Conservation (phyloP, 2,888 invertebrate genomes). For the Lottia scabra region DNA sequence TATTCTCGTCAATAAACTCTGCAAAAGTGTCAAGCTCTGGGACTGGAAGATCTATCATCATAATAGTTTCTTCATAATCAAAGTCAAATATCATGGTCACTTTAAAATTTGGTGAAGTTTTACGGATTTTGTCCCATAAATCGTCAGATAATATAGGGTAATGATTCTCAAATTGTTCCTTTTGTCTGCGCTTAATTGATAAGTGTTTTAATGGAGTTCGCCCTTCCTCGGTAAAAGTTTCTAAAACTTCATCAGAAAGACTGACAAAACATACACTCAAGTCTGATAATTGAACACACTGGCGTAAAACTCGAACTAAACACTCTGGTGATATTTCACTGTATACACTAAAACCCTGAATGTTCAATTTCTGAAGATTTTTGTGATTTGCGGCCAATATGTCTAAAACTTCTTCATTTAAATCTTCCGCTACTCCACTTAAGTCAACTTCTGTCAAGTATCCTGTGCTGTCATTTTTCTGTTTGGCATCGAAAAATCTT, state of each 20-base stretch:
- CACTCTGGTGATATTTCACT: slow-evolving; percentile 56
- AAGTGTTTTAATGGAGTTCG: slow-evolving; percentile 51
- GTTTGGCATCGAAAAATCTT: slow-evolving; percentile 46
- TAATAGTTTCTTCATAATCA: slow-evolving; percentile 57
- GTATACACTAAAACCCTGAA: slow-evolving; percentile 62
- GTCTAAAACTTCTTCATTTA: slow-evolving; percentile 58
- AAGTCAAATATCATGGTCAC: slow-evolving; percentile 66
- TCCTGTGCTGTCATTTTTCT: slow-evolving; percentile 9
- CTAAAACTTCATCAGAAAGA: slow-evolving; percentile 58
- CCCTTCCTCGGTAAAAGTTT: slow-evolving; percentile 46
- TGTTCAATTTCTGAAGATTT: slow-evolving; percentile 54
- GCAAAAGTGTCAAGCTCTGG: slow-evolving; percentile 63
- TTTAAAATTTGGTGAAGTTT: slow-evolving; percentile 45
- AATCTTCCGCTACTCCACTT: slow-evolving; percentile 53
- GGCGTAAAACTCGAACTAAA: slow-evolving; percentile 51
- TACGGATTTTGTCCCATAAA: slow-evolving; percentile 51
- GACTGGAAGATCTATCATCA: slow-evolving; percentile 65
- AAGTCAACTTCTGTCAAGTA: slow-evolving; percentile 53
- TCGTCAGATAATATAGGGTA: slow-evolving; percentile 52
- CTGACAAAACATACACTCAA: slow-evolving; percentile 57
- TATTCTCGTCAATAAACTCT: slow-evolving; percentile 56
- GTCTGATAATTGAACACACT: slow-evolving; percentile 54
- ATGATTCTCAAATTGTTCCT: slow-evolving; percentile 61
- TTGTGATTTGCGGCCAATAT: slow-evolving; percentile 54
- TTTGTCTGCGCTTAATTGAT: slow-evolving; percentile 58